A percentile compares a stretch with the other conserved stretches of the same genome.
phyloP scores from a whole-genome alignment of 2,113 vertebrate species.

The Vidua chalybeata region DNA sequence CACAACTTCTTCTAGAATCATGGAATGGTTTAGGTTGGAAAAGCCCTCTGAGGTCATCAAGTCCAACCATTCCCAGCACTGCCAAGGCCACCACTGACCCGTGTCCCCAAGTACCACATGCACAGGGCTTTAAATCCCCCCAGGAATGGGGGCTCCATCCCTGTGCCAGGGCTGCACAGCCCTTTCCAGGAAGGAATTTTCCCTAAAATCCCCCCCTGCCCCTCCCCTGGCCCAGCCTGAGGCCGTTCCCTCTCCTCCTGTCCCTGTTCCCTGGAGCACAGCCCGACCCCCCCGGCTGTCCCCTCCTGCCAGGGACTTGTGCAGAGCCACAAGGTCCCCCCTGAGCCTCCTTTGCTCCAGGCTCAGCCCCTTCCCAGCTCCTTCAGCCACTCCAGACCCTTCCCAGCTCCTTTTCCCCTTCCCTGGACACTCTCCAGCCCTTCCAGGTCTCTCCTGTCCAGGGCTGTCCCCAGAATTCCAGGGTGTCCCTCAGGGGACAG shows the following conservation, averaged over 20 bases:
- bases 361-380: not conserved
- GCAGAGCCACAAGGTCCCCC: not conserved
- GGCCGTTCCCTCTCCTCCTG: not conserved
- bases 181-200: fast-evolving
- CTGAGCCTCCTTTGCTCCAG: not conserved
- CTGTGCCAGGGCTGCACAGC: fast-evolving
- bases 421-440: not conserved
- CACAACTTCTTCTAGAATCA: not conserved
- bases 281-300: not conserved
- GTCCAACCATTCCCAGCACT: not conserved
- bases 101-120: not conserved
- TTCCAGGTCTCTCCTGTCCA: not conserved
- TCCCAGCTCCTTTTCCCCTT: not conserved
- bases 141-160: not conserved
- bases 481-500: not conserved
- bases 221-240: not conserved
- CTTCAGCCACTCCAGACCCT: not conserved
- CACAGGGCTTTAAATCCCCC: fast-evolving
- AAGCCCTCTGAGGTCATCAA: fast-evolving
- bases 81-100: not conserved
- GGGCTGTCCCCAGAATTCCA: not conserved
- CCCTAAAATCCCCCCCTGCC: fast-evolving
- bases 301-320: not conserved
- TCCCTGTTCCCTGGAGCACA: not conserved
- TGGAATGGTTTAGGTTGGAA: not conserved